A percentile compares a stretch with the other conserved stretches of the same genome.
These are phyloP conservation scores for Acanthosepion esculentum DNA, from an alignment of 2,888 invertebrate genomes.

Conservation along the genomic window DNA sequence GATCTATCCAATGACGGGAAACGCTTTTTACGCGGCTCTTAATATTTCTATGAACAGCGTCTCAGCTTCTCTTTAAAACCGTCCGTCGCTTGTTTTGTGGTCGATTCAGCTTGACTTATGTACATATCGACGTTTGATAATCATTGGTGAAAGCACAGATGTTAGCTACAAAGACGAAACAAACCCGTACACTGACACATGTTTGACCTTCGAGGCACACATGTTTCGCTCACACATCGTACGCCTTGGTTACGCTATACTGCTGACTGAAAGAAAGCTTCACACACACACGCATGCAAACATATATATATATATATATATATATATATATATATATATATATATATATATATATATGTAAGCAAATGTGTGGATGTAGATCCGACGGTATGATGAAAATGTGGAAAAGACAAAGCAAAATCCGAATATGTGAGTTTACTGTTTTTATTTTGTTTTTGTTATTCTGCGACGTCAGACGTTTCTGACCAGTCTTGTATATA, in stretches of 20 bases:
- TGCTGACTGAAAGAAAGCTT: neutral
- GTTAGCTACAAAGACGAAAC: neutral
- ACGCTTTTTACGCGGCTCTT: too few relatives aligned
- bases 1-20: too few relatives aligned
- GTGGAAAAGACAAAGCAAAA: too few relatives aligned
- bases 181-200: neutral
- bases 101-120: neutral
- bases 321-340: neutral
- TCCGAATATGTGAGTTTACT: too few relatives aligned
- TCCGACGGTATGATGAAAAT: too few relatives aligned
- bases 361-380: too few relatives aligned
- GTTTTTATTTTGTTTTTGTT: too few relatives aligned
- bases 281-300: neutral
- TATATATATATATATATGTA: too few relatives aligned
- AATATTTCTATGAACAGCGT: too few relatives aligned
- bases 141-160: neutral
- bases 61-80: neutral
- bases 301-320: neutral
- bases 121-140: neutral
- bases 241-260: neutral
- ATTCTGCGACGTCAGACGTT: too few relatives aligned
- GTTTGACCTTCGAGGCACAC: neutral
- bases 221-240: neutral
- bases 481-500: too few relatives aligned
- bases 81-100: neutral